Percentiles rank a stretch among this genome's conserved stretches.
These are phyloP conservation scores for Apteryx owenii DNA, from an alignment of 2,113 vertebrate genomes.

Conservation along the genomic window DNA sequence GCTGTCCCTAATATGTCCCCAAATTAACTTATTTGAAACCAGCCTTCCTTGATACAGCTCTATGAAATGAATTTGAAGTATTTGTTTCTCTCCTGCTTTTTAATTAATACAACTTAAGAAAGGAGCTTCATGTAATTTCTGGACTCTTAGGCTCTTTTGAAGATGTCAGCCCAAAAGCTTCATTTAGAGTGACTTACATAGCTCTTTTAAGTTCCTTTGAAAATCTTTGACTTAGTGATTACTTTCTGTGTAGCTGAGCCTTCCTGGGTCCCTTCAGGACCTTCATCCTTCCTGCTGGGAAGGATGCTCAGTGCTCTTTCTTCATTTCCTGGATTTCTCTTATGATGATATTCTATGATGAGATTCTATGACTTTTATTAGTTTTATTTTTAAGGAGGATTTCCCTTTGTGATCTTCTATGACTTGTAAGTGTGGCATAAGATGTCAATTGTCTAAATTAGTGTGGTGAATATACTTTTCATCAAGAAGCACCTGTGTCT, in stretches of 20 bases:
- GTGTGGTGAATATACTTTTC: neutral
- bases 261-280: neutral
- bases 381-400: neutral
- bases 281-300: neutral
- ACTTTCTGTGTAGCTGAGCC: neutral
- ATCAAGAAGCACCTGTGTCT: neutral
- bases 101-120: neutral
- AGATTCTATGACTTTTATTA: neutral
- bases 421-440: neutral
- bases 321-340: neutral
- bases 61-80: neutral
- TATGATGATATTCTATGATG: neutral
- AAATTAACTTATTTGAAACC: neutral
- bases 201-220: neutral
- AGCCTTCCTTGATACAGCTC: neutral
- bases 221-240: neutral
- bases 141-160: neutral
- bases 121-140: neutral
- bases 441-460: slow-evolving; percentile 30
- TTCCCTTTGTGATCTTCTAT: slow-evolving; percentile 5
- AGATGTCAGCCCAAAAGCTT: neutral
- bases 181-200: neutral
- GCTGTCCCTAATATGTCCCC: neutral
- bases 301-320: neutral
- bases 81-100: neutral